Conservation (phyloP, 1,140 invertebrate genomes). For the Probaryconus sp. region DNA sequence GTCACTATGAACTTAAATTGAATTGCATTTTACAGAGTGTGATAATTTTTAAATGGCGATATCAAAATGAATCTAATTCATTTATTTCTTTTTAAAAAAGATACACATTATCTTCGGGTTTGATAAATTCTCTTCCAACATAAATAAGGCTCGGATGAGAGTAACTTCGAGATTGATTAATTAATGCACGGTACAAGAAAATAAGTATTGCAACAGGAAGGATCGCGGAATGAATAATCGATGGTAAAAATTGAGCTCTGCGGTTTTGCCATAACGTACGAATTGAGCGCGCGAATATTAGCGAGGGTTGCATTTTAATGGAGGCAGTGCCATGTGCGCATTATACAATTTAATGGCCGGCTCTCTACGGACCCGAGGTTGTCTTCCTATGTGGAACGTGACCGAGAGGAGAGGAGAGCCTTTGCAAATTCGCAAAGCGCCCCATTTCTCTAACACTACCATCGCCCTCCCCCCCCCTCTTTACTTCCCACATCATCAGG, state of each 20-base stretch:
- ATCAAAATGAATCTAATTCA: no score
- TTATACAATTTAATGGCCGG: slow-evolving; percentile 43
- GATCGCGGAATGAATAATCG: slow-evolving; percentile 45
- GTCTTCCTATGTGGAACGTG: slow-evolving; percentile 44
- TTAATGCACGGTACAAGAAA: no score
- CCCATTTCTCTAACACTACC: slow-evolving; percentile 9
- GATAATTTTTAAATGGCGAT: no score
- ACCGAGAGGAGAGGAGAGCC: slow-evolving; percentile 44
- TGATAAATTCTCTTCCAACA: no score
- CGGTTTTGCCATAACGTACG: background rate
- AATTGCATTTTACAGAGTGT: no score
- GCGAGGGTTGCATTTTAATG: slow-evolving; percentile 50
- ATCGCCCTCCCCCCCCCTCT: background rate
- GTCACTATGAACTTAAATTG: no score
- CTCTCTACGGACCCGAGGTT: slow-evolving; percentile 21
- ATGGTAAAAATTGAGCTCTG: slow-evolving; percentile 38
- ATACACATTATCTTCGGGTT: no score
- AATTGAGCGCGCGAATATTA: slow-evolving; percentile 15
- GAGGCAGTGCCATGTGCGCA: slow-evolving; percentile 43
- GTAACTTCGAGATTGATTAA: slow-evolving; percentile 6
- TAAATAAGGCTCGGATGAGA: slow-evolving; percentile 7
- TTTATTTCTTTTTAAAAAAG: no score
- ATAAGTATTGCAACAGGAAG: slow-evolving; percentile 12
- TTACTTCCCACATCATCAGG: no score
- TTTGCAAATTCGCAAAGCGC: slow-evolving; percentile 46